Evolutionary conservation across 2,888 invertebrate genomes (phyloP).

Genomic region (Tenthredo notha): DNA sequence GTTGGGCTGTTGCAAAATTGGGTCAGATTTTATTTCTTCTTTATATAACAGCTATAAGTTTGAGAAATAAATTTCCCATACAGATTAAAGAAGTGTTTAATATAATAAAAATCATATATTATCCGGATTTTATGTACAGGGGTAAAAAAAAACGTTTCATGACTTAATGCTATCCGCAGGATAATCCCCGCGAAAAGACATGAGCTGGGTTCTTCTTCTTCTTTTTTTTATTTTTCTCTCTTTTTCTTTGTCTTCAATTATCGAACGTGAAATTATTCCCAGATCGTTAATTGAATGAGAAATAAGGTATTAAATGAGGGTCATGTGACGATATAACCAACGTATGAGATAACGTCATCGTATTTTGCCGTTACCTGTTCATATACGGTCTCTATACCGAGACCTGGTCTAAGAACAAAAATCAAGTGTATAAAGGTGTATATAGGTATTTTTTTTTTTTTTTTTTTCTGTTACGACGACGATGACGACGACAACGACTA

Average conservation of each 20-base stretch:
- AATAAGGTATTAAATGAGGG: neutral
- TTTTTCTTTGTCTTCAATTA: neutral
- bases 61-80: no score
- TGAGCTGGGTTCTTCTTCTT: neutral
- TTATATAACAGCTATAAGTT: neutral
- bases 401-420: neutral
- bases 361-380: slow-evolving; percentile 25
- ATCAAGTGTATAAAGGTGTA: slow-evolving; percentile 5
- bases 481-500: neutral
- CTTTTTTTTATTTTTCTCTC: neutral
- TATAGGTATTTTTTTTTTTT: no score
- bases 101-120: no score
- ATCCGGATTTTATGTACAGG: no score
- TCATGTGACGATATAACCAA: neutral
- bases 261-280: neutral
- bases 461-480: neutral
- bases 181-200: no score
- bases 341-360: slow-evolving; percentile 19
- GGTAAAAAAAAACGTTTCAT: no score
- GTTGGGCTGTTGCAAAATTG: slow-evolving; percentile 33
- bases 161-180: no score
- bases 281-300: neutral
- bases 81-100: no score
- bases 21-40: slow-evolving; percentile 8
- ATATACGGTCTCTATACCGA: neutral